phyloP scores from a whole-genome alignment of 2,797 vertebrate genomes.

The Zalophus californianus region DNA sequence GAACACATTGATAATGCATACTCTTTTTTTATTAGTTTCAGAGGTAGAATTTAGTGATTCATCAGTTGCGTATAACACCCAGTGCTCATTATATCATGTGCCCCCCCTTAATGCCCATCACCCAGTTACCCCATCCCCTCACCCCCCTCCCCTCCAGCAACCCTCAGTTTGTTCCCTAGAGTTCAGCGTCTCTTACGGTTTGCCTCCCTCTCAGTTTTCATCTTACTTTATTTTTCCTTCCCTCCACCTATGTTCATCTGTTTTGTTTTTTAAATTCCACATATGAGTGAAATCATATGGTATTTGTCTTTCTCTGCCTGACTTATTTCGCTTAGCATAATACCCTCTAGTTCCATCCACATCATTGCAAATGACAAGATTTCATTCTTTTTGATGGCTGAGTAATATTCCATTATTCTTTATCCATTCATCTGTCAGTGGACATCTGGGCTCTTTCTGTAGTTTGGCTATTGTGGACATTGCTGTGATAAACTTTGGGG shows the following conservation, averaged over 20 bases:
- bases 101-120: not conserved
- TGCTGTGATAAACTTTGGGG: not conserved
- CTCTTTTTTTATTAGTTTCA: not conserved
- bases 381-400: not conserved
- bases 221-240: not conserved
- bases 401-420: not conserved
- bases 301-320: not conserved
- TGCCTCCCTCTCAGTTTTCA: not conserved
- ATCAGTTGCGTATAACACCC: not conserved
- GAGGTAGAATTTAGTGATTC: not conserved
- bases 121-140: not conserved
- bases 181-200: not conserved
- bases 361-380: not conserved
- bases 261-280: not conserved
- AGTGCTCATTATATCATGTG: not conserved
- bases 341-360: not conserved
- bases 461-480: not conserved
- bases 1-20: not conserved
- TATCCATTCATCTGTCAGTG: not conserved
- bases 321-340: not conserved
- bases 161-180: not conserved
- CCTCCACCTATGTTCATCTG: not conserved
- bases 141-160: not conserved
- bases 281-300: not conserved
- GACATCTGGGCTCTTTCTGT: not conserved